Evolutionary conservation across 1,140 invertebrate genomes (phyloP).

Genomic region (Zaprionus camerounensis): DNA sequence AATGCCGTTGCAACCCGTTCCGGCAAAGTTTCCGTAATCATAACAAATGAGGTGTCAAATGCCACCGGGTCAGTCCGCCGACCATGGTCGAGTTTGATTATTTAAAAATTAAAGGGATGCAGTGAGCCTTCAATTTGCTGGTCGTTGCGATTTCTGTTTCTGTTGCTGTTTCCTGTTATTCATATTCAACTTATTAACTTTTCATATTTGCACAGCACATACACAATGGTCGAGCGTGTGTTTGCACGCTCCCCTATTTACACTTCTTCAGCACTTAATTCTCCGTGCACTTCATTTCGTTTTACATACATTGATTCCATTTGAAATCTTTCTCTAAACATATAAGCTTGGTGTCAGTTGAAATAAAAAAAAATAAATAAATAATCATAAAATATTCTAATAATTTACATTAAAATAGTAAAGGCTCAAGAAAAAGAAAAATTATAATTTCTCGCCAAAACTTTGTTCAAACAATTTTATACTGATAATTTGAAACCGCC

Average conservation of each 20-base stretch:
- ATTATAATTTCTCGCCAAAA: no score
- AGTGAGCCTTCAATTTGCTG: not conserved
- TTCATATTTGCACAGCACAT: slow-evolving; percentile 4
- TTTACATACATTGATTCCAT: not conserved
- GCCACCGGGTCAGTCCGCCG: slow-evolving; percentile 13
- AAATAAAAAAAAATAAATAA: not conserved
- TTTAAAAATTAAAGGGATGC: not conserved
- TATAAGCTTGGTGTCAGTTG: not conserved
- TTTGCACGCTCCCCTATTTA: not conserved
- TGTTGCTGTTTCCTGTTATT: not conserved
- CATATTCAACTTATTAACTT: slow-evolving; percentile 8
- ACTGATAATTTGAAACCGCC: no score
- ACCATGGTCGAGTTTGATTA: slow-evolving; percentile 12
- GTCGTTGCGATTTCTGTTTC: not conserved
- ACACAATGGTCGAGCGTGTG: not conserved
- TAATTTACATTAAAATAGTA: no score
- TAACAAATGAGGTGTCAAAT: slow-evolving; percentile 73
- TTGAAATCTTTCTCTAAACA: not conserved
- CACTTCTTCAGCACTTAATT: not conserved
- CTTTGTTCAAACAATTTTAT: no score
- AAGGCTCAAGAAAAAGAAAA: no score
- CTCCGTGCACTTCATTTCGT: not conserved
- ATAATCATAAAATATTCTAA: no score
- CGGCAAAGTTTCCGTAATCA: slow-evolving; percentile 50
- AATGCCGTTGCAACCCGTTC: not conserved